Conservation (phyloP, 2,888 invertebrate species). For the Caenorhabditis drosophilae region DNA sequence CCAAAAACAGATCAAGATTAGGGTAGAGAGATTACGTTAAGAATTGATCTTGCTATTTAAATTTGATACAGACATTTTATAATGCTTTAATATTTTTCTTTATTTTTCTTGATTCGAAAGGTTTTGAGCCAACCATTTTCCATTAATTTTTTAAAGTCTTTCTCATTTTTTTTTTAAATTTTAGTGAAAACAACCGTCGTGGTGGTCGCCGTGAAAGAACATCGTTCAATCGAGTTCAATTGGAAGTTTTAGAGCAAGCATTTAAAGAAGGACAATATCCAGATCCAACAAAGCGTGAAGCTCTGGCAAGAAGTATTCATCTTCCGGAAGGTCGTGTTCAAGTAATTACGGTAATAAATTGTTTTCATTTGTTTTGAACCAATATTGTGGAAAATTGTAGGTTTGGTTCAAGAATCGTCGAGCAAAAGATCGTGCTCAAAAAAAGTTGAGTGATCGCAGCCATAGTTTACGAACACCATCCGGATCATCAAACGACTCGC, state of each 20-base stretch:
- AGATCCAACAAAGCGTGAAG: conserved; percentile 44
- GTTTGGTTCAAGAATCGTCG: conserved; percentile 64
- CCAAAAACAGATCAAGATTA: conserved; percentile 35
- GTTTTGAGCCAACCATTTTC: too few relatives aligned
- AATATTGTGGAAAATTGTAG: conserved; percentile 23
- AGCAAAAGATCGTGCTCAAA: conserved; percentile 54
- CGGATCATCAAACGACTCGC: conserved; percentile 33
- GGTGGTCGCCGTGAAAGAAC: conserved; percentile 45
- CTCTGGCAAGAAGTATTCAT: conserved; percentile 35
- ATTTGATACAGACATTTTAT: conserved; percentile 14
- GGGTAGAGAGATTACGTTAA: conserved; percentile 40
- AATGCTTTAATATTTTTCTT: neutral
- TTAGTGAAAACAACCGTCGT: conserved; percentile 22
- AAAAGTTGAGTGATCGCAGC: conserved; percentile 26
- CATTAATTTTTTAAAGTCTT: too few relatives aligned
- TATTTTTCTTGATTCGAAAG: too few relatives aligned
- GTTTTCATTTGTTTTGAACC: neutral
- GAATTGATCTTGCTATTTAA: conserved; percentile 14
- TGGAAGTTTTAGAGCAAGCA: conserved; percentile 43
- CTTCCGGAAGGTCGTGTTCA: conserved; percentile 49
- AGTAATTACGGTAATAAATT: conserved; percentile 33
- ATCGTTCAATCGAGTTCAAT: conserved; percentile 44
- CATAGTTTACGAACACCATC: conserved; percentile 16
- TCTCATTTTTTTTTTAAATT: neutral
- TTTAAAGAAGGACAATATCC: conserved; percentile 51